phyloP scores from a whole-genome alignment of 2,888 invertebrate genomes.

The Apantesis nais region DNA sequence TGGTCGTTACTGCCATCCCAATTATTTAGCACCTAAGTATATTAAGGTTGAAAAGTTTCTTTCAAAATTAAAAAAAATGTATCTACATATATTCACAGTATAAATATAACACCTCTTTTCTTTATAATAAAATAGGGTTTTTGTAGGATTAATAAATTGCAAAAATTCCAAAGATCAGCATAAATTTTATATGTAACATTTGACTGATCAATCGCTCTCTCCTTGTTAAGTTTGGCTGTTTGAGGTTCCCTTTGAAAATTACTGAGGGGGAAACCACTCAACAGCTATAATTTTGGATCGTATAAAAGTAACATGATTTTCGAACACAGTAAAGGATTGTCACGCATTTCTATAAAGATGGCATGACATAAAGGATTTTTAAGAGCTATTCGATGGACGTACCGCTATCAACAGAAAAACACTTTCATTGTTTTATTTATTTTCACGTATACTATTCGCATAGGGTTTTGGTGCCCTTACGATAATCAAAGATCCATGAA shows the following conservation, averaged over 20 bases:
- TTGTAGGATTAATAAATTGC: neutral
- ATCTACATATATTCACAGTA: neutral
- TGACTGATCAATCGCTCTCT: slow-evolving; percentile 2
- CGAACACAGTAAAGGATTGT: neutral
- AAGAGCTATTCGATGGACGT: neutral
- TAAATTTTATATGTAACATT: neutral
- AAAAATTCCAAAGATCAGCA: neutral
- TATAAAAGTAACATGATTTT: slow-evolving; percentile 5
- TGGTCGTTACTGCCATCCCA: no score
- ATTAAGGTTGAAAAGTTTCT: neutral
- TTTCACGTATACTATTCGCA: no score
- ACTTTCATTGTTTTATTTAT: neutral
- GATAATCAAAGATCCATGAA: no score
- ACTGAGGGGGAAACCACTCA: slow-evolving; percentile 1
- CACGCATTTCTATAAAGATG: neutral
- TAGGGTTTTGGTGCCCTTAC: no score
- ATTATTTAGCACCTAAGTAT: no score
- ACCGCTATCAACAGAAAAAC: neutral
- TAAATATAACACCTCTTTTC: neutral
- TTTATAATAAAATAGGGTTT: neutral
- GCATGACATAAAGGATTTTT: neutral
- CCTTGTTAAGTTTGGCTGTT: neutral
- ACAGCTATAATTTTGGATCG: slow-evolving; percentile 1
- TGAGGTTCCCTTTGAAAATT: slow-evolving; percentile 5
- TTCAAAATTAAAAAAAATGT: neutral